Evolutionary conservation across 64 coral and sea anemone species (phyloP).

Genomic region (Trachythela sp.): DNA sequence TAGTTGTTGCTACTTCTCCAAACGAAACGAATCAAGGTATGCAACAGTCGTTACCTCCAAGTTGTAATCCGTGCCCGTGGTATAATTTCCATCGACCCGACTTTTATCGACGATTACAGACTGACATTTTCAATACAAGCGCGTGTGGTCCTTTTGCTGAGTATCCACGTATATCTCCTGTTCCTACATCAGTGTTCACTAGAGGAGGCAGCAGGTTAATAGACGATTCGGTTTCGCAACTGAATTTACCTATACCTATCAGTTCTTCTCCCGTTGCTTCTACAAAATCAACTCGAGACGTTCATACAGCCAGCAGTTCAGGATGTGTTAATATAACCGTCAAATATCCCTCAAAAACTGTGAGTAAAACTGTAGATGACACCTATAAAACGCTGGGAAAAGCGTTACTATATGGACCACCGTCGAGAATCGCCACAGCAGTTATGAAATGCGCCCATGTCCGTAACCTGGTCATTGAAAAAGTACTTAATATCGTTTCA

Average conservation of each 20-base stretch:
- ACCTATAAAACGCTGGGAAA: slow-evolving; percentile 54
- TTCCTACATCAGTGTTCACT: no score
- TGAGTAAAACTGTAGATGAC: slow-evolving; percentile 37
- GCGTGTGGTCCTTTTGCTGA: no score
- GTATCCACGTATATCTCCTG: no score
- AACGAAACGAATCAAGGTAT: background rate
- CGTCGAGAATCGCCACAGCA: slow-evolving; percentile 53
- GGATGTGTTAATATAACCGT: slow-evolving; percentile 28
- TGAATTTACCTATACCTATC: background rate
- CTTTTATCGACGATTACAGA: no score
- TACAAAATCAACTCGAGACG: background rate
- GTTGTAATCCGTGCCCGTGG: background rate
- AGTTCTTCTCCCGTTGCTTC: slow-evolving; percentile 6
- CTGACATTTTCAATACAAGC: no score
- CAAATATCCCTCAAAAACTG: slow-evolving; percentile 59
- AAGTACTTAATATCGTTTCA: slow-evolving; percentile 29
- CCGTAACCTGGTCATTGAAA: slow-evolving; percentile 29
- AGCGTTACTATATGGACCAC: slow-evolving; percentile 53
- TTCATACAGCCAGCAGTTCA: background rate
- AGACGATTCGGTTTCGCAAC: background rate
- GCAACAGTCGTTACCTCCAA: background rate
- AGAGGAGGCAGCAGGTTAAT: no score
- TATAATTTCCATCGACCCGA: no score
- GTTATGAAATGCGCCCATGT: slow-evolving; percentile 46
- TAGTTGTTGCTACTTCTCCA: background rate